Conservation (phyloP, 2,888 invertebrate species). For the Geotrupes spiniger region DNA sequence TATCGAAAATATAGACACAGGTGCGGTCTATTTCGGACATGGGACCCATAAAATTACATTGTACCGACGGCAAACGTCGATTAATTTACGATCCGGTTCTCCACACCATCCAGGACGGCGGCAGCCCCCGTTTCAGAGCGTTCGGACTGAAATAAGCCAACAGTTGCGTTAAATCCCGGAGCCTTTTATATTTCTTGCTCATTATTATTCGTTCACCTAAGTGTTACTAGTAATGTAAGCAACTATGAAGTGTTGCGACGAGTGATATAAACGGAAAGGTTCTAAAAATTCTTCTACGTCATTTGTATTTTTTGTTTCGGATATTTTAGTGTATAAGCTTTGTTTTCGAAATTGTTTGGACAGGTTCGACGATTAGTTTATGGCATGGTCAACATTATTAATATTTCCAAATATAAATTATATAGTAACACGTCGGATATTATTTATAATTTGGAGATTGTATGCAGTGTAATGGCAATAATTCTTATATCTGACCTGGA, state of each 20-base stretch:
- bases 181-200: conserved; percentile 1
- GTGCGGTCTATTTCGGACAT: conserved; percentile 26
- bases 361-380: too few species aligned
- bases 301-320: conserved; percentile 1
- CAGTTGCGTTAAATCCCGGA: background rate
- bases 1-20: conserved; percentile 30
- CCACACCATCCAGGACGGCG: conserved; percentile 15
- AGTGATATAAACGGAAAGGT: conserved; percentile 5
- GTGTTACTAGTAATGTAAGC: conserved; percentile 4
- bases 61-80: conserved; percentile 28
- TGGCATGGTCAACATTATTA: too few species aligned
- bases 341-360: too few species aligned
- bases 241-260: background rate
- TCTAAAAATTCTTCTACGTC: conserved; percentile 4
- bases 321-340: too few species aligned
- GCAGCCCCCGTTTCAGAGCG: background rate
- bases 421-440: too few species aligned
- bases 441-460: too few species aligned
- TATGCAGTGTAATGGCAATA: too few species aligned
- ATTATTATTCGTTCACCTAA: conserved; percentile 4
- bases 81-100: conserved; percentile 26
- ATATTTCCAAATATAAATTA: too few species aligned
- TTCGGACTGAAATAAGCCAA: background rate
- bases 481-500: too few species aligned
- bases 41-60: conserved; percentile 22